These are phyloP conservation scores for Trachelus tabidus DNA, from an alignment of 2,888 invertebrate species.

Conservation along the genomic window DNA sequence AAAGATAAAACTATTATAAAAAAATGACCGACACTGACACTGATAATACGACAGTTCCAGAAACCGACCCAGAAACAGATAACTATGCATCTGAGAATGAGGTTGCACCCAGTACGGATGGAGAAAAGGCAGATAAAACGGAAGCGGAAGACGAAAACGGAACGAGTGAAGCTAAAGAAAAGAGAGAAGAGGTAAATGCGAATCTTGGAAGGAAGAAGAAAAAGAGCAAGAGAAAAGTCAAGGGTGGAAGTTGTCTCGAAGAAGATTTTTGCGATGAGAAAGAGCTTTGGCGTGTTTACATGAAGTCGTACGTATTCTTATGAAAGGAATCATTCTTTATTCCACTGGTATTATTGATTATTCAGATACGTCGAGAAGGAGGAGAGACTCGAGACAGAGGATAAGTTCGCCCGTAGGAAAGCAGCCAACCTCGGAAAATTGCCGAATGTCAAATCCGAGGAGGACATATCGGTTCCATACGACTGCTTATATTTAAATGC, in stretches of 20 bases:
- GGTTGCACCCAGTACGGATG: neutral
- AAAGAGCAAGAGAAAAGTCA: neutral
- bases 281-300: slow-evolving; percentile 41
- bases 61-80: slow-evolving; percentile 1
- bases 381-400: slow-evolving; percentile 29
- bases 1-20: neutral
- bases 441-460: slow-evolving; percentile 35
- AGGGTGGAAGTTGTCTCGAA: slow-evolving; percentile 20
- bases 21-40: slow-evolving; percentile 20
- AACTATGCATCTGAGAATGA: neutral
- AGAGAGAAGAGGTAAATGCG: neutral
- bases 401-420: slow-evolving; percentile 38
- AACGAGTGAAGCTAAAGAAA: neutral
- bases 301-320: slow-evolving; percentile 36
- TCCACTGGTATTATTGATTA: neutral
- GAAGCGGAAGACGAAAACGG: neutral
- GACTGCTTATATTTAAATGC: slow-evolving; percentile 41
- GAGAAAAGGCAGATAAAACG: neutral
- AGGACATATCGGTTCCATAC: slow-evolving; percentile 27
- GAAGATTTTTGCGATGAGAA: slow-evolving; percentile 25
- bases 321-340: neutral
- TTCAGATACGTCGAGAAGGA: slow-evolving; percentile 41
- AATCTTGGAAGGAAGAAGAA: neutral
- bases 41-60: slow-evolving; percentile 26
- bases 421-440: slow-evolving; percentile 32